Evolutionary conservation across 1,140 invertebrate species (phyloP), one percentile per base, ranked within the genome.

Genomic region (Camponotus pennsylvanicus): DNA sequence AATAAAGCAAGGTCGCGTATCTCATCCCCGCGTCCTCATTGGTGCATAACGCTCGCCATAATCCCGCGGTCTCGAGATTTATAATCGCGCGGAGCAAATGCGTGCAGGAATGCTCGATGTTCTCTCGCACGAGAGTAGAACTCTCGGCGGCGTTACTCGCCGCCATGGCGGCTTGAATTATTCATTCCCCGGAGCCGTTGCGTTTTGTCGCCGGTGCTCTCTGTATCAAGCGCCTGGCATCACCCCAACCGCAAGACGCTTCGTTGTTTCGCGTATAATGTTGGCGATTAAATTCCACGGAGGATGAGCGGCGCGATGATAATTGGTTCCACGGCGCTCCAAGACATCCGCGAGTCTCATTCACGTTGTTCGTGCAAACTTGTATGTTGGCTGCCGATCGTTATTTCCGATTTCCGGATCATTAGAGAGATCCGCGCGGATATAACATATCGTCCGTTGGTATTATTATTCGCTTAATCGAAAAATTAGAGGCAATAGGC

Each of bases 31-130:
- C 37, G 32, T 83, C 84, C 91, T 93, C 93, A 94, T 94, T 93
- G 94, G 92, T 92, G 92, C 92, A 92, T 94, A 94, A 94, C 90
- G 92, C 93, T 91, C 91, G 89, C 86, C 90, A 92, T 92, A 92
- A 92, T 87, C 92, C 67, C 78, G 84, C 90, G 64, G 87, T 85
- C 90, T 80, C 86, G 91, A 92, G 94, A 95, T 95, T 95, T 94
- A 95, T 88, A 93, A 93, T 94, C 93, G 91, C 91, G 86, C 89
- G 92, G 87, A 85, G 93, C 85, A 91, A 93, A 94, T 92, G 94
- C 93, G 92, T 92, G 92, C 93, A 94, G 92, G 93, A 95, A 94
- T 95, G 93, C 91, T 80, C 88, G 92, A 92, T 87, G 92, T 91
- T 93, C 86, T 85, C 80, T 88, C 66, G 88, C 67, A 85, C 91